Conservation (phyloP, 2,797 vertebrate species). For the Scomberomorus guttatus region DNA sequence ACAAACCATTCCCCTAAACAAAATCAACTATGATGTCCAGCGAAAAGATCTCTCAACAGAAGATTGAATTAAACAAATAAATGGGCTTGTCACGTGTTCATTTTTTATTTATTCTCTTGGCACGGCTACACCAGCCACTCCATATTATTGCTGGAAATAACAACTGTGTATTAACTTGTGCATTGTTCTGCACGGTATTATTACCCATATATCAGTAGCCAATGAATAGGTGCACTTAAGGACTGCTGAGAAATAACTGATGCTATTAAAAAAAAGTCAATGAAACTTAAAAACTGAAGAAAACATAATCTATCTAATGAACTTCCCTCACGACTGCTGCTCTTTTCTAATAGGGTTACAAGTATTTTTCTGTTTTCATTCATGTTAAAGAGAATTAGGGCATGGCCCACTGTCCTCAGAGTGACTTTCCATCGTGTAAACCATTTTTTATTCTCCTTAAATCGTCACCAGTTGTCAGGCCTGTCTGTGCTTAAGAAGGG, state of each 20-base stretch:
- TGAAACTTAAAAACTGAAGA: neutral
- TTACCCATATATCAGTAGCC: conserved; percentile 14
- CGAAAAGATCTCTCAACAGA: conserved; percentile 64
- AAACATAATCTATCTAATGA: neutral
- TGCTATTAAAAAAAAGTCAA: neutral
- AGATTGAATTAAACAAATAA: conserved; percentile 77
- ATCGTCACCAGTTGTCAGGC: conserved; percentile 36
- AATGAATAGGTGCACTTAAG: neutral
- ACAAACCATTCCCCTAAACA: conserved; percentile 74
- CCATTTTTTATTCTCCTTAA: conserved; percentile 53
- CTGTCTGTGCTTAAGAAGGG: conserved; percentile 29
- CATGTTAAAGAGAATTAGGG: conserved; percentile 44
- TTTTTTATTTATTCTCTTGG: conserved; percentile 70
- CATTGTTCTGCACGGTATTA: conserved; percentile 25
- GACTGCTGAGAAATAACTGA: neutral
- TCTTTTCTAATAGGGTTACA: neutral
- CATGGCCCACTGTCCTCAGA: conserved; percentile 70
- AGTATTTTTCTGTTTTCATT: conserved; percentile 10
- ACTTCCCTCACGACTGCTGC: conserved; percentile 1
- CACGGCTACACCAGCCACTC: conserved; percentile 44
- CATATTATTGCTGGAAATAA: conserved; percentile 61
- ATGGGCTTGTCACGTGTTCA: conserved; percentile 71
- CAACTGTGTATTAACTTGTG: conserved; percentile 51
- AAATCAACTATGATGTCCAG: conserved; percentile 74
- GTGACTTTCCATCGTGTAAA: conserved; percentile 63